These are phyloP conservation scores for Halocaridina rubra DNA, from an alignment of 2,888 invertebrate species.

Conservation along the genomic window DNA sequence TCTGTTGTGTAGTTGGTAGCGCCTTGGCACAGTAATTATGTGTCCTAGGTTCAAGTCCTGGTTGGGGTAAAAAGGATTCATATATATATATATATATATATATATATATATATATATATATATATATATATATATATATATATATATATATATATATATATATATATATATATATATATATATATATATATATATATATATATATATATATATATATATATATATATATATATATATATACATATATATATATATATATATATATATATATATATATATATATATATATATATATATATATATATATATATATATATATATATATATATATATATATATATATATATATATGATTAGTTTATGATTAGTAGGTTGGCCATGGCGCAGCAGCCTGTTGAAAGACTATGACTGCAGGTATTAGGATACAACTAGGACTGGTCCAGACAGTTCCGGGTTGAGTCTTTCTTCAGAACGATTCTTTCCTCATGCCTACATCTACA, in stretches of 20 bases:
- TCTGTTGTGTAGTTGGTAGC: too few species aligned
- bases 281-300: background rate
- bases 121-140: background rate
- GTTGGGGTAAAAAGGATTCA: too few species aligned
- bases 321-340: background rate
- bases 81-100: background rate
- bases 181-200: background rate
- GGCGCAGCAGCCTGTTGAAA: too few species aligned
- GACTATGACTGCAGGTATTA: too few species aligned
- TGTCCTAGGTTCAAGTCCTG: too few species aligned
- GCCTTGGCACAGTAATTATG: too few species aligned
- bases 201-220: background rate
- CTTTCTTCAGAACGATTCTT: too few species aligned
- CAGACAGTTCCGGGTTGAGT: too few species aligned
- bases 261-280: constrained; percentile 23
- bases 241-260: background rate
- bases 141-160: background rate
- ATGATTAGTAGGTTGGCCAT: too few species aligned
- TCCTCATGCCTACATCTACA: too few species aligned
- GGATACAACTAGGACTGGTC: too few species aligned
- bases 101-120: constrained; percentile 3
- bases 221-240: background rate
- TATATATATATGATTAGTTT: background rate
- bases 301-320: background rate
- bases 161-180: background rate